Base-by-base conservation (phyloP, 2,797 vertebrate species). In the Darevskia mixta region DNA sequence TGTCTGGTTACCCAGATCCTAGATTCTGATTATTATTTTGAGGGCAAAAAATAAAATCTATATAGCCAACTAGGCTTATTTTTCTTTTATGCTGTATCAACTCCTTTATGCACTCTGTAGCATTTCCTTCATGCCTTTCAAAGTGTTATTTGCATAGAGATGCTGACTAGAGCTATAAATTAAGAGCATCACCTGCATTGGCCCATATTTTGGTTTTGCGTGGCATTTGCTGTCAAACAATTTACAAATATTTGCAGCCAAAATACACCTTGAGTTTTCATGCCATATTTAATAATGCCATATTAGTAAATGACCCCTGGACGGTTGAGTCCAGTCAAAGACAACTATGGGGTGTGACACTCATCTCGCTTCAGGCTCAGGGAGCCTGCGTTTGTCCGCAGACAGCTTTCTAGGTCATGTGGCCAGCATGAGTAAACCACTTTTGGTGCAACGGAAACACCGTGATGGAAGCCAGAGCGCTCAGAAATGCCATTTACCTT, bases 21-120 rank as follows among this genome's bases (percentile, higher is more conserved):
- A 87, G 25, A 1, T 88, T 75, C 83, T 78, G 45, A 81, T 13
- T 79, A 25, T 29, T 0, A 86, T 88, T 90, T 81, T 41, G 76
- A 85, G 87, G 15, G 11, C 32, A 15, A 77, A 73, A 55, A 35
- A 43, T 82, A 83, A 83, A 72, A 71, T 93, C 5, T 92, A 69
- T 0, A 83, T 82, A 90, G 25, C 35, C 79, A 25, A 61, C 75
- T 25, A 91, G 89, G 77, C 82, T 88, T n/a, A 32, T 77, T 64
- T 41, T 78, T 87, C 58, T 35, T 76, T 87, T 77, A 76, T 13
- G 6, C 61, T 72, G 38, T 35, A 66, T 0, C 4, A 5, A 41
- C 29, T 3, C 58, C 25, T 64, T 0, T 90, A 64, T 83, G 77
- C 86, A 72, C 27, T 83, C 80, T 72, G 81, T 75, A 76, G 79